Percentiles rank a stretch among this genome's conserved stretches.
These are phyloP conservation scores for Glyptemys insculpta DNA, from an alignment of 2,797 vertebrate species.

Conservation along the genomic window DNA sequence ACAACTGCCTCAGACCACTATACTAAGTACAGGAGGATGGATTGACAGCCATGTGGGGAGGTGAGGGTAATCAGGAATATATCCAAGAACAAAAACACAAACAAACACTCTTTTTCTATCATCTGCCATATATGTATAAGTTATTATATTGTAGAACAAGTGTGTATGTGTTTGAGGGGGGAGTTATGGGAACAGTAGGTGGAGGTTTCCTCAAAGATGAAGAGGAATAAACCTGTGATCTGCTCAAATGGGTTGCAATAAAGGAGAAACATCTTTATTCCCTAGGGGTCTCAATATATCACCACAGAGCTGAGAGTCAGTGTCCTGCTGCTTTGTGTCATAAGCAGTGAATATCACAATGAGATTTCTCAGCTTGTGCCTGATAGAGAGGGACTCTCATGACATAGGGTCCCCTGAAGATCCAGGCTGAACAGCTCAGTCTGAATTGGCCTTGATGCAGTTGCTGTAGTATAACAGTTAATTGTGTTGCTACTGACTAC, in stretches of 20 bases:
- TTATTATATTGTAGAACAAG: background rate
- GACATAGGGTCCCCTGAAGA: background rate
- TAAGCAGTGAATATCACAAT: background rate
- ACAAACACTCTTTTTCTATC: background rate
- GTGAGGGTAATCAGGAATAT: background rate
- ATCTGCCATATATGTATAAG: background rate
- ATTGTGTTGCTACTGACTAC: constrained; percentile 5
- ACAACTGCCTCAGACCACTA: background rate
- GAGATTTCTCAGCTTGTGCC: background rate
- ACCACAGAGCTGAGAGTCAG: background rate
- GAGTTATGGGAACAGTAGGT: background rate
- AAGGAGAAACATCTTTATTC: background rate
- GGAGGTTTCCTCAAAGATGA: background rate
- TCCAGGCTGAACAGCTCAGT: background rate
- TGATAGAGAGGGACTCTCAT: background rate
- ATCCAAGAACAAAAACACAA: background rate
- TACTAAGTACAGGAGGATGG: background rate
- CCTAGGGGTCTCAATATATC: background rate
- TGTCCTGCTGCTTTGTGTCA: background rate
- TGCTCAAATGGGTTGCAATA: background rate
- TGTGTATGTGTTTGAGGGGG: background rate
- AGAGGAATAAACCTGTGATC: background rate
- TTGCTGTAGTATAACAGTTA: constrained; percentile 29
- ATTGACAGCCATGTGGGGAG: background rate
- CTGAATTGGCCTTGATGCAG: constrained; percentile 1